Conservation (phyloP, 2,113 vertebrate genomes). For the Microcebus ravelobensis region DNA sequence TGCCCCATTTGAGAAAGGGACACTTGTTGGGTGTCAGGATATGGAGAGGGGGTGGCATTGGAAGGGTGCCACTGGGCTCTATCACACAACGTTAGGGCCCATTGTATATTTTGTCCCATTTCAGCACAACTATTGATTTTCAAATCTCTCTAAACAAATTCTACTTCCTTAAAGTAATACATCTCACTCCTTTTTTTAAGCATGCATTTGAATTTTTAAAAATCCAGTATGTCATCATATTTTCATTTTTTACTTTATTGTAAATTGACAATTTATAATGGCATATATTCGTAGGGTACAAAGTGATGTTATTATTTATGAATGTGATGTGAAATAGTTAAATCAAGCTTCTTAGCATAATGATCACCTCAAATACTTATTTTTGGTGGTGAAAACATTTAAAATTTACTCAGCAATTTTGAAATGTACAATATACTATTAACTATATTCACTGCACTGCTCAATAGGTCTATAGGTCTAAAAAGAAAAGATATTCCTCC, state of each 20-base stretch:
- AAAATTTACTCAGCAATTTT: background rate
- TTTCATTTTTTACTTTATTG: background rate
- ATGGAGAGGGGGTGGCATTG: background rate
- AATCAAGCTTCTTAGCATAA: background rate
- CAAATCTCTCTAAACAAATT: background rate
- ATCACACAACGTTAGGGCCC: background rate
- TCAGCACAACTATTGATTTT: background rate
- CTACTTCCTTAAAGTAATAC: background rate
- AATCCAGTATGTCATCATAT: background rate
- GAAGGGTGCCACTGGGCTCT: background rate
- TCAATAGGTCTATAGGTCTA: no score
- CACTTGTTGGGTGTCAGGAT: background rate
- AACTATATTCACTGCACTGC: background rate
- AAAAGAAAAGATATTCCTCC: background rate
- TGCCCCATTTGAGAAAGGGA: background rate
- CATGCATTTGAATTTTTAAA: background rate
- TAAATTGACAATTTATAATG: background rate
- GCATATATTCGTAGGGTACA: background rate
- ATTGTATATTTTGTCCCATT: background rate
- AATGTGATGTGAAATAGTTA: background rate
- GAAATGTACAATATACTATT: background rate
- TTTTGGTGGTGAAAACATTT: background rate
- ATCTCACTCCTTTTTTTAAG: background rate
- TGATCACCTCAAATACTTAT: background rate
- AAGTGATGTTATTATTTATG: background rate